Evolutionary conservation across 2,113 vertebrate genomes (phyloP), one percentile per base, ranked within the genome.

Genomic region (Clupea harengus): DNA sequence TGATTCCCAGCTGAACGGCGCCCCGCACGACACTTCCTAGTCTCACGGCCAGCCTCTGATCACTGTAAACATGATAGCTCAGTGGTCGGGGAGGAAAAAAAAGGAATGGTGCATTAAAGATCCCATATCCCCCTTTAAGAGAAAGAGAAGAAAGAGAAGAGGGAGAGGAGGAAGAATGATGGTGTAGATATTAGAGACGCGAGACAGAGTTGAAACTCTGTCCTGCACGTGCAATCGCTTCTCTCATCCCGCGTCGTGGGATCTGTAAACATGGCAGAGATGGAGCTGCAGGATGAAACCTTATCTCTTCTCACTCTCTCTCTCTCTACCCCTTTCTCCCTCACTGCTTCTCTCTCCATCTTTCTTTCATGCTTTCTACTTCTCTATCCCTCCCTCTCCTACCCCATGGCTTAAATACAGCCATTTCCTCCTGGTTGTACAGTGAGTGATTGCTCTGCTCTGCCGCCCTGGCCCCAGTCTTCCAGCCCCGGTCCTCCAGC

Each of bases 281-380:
- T 88, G 91, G 92, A 95, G 92, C 93, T 92, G 92, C 89, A 90
- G 91, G 89, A 92, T 93, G 94, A 95, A 96, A 95, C 93, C 75
- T 86, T 92, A 94, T 95, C 94, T 91, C 88, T 89, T 82, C 82
- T 50, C 52, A 49, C 4, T 39, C 11, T 20, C 32, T 2, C 11
- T 75, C 67, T 78, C 11, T 39, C 72, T 75, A 2, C 17, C 72
- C 15, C 10, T 2, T 8, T 60, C 20, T 60, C 20, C 5, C 20
- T 22, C 28, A 39, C 15, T 0, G 10, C 11, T 28, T 72, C 15
- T 28, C 25, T 72, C 25, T 32, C 25, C 15, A 0, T 72, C 64
- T 13, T 10, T 72, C 64, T 32, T 32, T 25, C 64, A 10, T 25
- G 9, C 64, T 72, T 72, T 8, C 64, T 11, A 9, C 11, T 11